Evolutionary conservation across 2,113 vertebrate genomes (phyloP).

Genomic region (Macrotis lagotis): DNA sequence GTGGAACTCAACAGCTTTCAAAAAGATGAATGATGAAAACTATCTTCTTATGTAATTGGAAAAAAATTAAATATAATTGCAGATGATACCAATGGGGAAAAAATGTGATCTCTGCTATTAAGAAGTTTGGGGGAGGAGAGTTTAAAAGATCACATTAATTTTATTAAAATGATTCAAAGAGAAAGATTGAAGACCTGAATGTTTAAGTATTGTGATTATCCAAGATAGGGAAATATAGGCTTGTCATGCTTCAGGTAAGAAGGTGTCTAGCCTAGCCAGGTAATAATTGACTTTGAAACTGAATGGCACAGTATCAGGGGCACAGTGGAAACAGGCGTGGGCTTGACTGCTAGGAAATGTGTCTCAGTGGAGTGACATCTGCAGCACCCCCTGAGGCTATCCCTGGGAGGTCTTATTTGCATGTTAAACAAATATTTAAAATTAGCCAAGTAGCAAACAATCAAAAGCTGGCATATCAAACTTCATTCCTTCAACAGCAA

Average conservation of each 20-base stretch:
- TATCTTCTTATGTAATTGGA: too few species aligned
- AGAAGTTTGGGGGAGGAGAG: not conserved
- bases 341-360: slow-evolving; percentile 23
- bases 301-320: not conserved
- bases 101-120: not conserved
- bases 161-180: not conserved
- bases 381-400: slow-evolving; percentile 55
- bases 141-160: not conserved
- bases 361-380: slow-evolving; percentile 51
- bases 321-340: not conserved
- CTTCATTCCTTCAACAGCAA: slow-evolving; percentile 46
- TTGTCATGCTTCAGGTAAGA: not conserved
- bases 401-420: slow-evolving; percentile 65
- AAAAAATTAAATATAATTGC: too few species aligned
- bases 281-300: not conserved
- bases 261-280: not conserved
- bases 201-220: not conserved
- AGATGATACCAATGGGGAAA: not conserved
- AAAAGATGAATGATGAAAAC: too few species aligned
- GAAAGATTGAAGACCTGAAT: not conserved
- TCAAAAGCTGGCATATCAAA: slow-evolving; percentile 37
- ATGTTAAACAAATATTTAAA: slow-evolving; percentile 78
- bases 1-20: too few species aligned
- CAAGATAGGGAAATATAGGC: not conserved
- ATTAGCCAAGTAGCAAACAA: slow-evolving; percentile 68